Conservation (phyloP, 2,888 invertebrate genomes). For the Villa cingulata region DNA sequence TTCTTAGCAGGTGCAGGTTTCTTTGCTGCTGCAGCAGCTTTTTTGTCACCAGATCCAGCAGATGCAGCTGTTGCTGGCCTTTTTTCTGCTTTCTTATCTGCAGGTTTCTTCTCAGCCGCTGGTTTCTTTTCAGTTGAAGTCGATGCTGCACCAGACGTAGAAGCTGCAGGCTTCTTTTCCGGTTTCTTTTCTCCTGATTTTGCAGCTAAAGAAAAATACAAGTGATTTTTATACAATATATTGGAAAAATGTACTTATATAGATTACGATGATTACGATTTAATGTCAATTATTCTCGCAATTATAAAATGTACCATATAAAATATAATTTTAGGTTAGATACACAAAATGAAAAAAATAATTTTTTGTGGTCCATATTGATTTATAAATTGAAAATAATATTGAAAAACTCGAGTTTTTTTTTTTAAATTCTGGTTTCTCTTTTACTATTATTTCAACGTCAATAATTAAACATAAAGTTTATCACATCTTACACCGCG, state of each 20-base stretch:
- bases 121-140: conserved; percentile 35
- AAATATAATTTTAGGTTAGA: background rate
- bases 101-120: conserved; percentile 21
- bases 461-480: too few species aligned
- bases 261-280: conserved; percentile 4
- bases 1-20: conserved; percentile 14
- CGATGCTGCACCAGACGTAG: conserved; percentile 31
- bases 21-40: conserved; percentile 21
- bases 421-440: background rate
- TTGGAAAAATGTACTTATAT: background rate
- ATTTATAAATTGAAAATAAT: too few species aligned
- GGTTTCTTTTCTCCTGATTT: conserved; percentile 47
- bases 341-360: background rate
- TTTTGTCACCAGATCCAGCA: conserved; percentile 8
- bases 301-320: too few species aligned
- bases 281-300: conserved; percentile 2
- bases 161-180: conserved; percentile 35
- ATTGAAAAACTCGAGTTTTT: background rate
- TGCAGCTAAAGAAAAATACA: conserved; percentile 17
- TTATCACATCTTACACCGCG: conserved; percentile 30
- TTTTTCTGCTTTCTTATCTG: conserved; percentile 25
- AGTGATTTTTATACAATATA: background rate
- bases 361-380: conserved; percentile 21
- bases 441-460: background rate
- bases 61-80: conserved; percentile 27